Evolutionary conservation across 2,113 vertebrate genomes (phyloP).

Genomic region (Puntigrus tetrazona): DNA sequence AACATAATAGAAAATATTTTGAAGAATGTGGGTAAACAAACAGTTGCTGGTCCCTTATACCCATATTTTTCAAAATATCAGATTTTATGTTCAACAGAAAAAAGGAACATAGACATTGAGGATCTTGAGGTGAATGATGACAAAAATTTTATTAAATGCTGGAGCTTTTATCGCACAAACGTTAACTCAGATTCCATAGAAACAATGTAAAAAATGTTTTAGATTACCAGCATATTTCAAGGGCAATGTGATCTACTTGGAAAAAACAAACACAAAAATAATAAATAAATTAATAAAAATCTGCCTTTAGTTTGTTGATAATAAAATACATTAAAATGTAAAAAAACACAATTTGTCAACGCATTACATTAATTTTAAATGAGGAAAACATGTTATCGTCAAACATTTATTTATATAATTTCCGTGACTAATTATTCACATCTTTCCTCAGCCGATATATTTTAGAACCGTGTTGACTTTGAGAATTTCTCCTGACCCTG

Average conservation of each 20-base stretch:
- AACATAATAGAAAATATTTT: background rate
- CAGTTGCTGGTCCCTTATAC: background rate
- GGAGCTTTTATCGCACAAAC: background rate
- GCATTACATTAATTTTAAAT: background rate
- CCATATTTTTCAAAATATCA: background rate
- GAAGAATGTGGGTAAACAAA: no score
- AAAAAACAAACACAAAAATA: background rate
- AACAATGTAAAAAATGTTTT: no score
- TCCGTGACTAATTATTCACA: background rate
- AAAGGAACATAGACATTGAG: background rate
- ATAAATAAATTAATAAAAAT: background rate
- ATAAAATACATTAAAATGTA: background rate
- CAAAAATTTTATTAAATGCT: background rate
- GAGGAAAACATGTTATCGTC: background rate
- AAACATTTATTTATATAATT: background rate
- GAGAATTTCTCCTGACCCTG: conserved; percentile 23
- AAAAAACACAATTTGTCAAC: background rate
- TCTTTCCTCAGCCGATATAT: background rate
- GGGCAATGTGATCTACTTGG: background rate
- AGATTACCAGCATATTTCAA: background rate
- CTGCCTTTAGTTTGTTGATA: background rate
- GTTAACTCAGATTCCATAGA: background rate
- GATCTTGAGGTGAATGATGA: background rate
- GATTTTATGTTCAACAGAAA: background rate
- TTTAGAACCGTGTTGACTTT: conserved; percentile 33